A percentile compares a stretch with the other conserved stretches of the same genome.
phyloP scores from a whole-genome alignment of 2,113 vertebrate genomes.

The Pachyramphus minor region DNA sequence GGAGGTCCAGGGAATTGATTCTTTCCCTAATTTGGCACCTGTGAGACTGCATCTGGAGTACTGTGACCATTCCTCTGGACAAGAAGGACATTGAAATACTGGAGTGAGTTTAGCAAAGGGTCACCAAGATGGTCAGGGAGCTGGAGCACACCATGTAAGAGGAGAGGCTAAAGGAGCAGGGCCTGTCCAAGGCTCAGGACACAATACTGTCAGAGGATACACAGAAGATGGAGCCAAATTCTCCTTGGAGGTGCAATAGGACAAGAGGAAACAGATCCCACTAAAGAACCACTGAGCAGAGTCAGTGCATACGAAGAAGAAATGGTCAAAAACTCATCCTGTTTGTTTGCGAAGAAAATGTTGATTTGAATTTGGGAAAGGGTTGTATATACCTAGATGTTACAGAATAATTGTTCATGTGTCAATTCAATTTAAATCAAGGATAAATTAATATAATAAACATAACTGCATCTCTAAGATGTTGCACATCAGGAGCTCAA shows the following conservation, averaged over 20 bases:
- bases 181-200: neutral
- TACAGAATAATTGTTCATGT: neutral
- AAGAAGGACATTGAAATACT: neutral
- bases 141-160: neutral
- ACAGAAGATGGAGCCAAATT: neutral
- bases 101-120: neutral
- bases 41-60: neutral
- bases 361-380: neutral
- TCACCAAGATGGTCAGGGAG: neutral
- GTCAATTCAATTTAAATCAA: neutral
- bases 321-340: neutral
- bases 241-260: neutral
- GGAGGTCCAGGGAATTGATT: neutral
- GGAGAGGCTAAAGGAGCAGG: neutral
- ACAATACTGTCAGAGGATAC: neutral
- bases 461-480: neutral
- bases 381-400: neutral
- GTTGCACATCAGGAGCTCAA: neutral
- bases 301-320: neutral
- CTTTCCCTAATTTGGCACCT: neutral
- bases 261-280: neutral
- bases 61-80: neutral
- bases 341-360: neutral
- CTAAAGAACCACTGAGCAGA: neutral
- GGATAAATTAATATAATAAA: neutral